phyloP scores from a whole-genome alignment of 2,888 invertebrate species.

The Biston stratarius region DNA sequence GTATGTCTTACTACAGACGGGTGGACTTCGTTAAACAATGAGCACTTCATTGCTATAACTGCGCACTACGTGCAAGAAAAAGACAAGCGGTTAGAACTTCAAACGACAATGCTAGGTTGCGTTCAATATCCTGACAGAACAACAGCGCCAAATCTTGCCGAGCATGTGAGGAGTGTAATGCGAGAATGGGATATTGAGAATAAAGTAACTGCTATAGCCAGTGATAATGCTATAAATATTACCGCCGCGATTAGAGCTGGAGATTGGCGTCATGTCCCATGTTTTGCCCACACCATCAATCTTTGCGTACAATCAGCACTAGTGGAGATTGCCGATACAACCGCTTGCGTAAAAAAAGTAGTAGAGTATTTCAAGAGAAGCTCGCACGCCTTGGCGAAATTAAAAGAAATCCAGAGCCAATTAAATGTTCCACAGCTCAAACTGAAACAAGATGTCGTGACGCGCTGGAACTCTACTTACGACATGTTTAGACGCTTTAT shows the following conservation, averaged over 20 bases:
- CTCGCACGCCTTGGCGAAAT: neutral
- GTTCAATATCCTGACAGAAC: neutral
- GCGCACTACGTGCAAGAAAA: slow-evolving; percentile 1
- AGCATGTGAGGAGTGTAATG: neutral
- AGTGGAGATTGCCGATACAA: neutral
- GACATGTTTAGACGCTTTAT: neutral
- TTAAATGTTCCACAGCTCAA: slow-evolving; percentile 4
- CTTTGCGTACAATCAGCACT: slow-evolving; percentile 5
- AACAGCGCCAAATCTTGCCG: neutral
- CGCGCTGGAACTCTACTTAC: slow-evolving; percentile 11
- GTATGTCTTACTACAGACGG: neutral
- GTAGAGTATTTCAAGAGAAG: slow-evolving; percentile 16
- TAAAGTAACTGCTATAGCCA: slow-evolving; percentile 9
- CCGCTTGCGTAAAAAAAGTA: neutral
- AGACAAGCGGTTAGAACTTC: neutral
- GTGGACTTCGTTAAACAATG: neutral
- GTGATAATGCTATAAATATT: slow-evolving; percentile 11
- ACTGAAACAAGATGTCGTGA: slow-evolving; percentile 11
- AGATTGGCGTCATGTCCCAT: slow-evolving; percentile 9
- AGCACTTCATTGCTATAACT: neutral
- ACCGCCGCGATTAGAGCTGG: slow-evolving; percentile 10
- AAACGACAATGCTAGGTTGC: slow-evolving; percentile 3
- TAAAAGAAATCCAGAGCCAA: slow-evolving; percentile 4
- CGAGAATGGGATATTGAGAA: slow-evolving; percentile 5
- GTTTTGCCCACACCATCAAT: slow-evolving; percentile 15